Evolutionary conservation across 2,888 invertebrate species (phyloP).

Genomic region (Dynastes grantii): DNA sequence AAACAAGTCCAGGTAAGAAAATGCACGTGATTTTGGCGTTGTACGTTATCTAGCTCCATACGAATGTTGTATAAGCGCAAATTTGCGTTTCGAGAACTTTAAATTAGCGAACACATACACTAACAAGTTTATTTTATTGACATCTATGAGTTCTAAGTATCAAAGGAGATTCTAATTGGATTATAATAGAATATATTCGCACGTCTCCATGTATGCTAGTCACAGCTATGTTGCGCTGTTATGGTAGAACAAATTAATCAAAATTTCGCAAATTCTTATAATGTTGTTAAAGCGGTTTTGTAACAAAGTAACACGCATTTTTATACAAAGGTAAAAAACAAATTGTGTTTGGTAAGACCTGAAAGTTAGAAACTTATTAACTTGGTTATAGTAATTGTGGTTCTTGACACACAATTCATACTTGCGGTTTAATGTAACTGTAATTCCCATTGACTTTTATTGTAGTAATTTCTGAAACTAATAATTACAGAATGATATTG

Average conservation of each 20-base stretch:
- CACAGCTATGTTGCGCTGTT: neutral
- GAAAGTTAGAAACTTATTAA: constrained; percentile 14
- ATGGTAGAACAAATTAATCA: neutral
- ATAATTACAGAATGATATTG: neutral
- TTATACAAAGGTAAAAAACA: constrained; percentile 5
- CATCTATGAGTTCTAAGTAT: neutral
- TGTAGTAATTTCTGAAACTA: constrained; percentile 1
- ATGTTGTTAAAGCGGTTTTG: constrained; percentile 3
- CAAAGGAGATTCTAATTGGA: constrained; percentile 8
- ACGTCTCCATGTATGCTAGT: neutral
- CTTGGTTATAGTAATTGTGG: neutral
- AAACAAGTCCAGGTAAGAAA: constrained; percentile 97
- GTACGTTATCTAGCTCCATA: constrained; percentile 22
- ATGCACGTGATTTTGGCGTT: constrained; percentile 49
- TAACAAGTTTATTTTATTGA: neutral
- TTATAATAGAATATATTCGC: neutral
- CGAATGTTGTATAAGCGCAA: neutral
- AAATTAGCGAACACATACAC: neutral
- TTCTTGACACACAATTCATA: constrained; percentile 16
- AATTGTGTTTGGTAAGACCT: constrained; percentile 1
- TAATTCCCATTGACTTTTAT: neutral
- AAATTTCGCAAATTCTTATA: neutral
- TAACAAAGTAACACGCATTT: neutral
- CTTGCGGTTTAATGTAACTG: constrained; percentile 21
- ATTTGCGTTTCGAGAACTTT: constrained; percentile 2